A percentile compares a stretch with the other conserved stretches of the same genome.
Conservation (phyloP, 2,888 invertebrate species). For the Ophion ventricosus region DNA sequence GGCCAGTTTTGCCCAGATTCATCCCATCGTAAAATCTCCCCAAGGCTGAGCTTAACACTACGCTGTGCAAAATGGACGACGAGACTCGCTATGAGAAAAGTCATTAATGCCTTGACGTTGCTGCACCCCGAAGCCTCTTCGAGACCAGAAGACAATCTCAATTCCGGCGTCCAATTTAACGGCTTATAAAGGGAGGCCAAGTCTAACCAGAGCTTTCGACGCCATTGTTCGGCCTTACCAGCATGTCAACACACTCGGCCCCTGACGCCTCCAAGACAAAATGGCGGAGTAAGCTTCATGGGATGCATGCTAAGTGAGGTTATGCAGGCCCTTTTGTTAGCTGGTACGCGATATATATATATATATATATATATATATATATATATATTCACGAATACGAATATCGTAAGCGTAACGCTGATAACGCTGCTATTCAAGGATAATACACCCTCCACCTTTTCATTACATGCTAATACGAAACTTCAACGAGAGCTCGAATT, state of each 20-base stretch:
- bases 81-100: slow-evolving; percentile 46
- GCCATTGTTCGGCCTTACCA: slow-evolving; percentile 14
- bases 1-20: slow-evolving; percentile 4
- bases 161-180: slow-evolving; percentile 61
- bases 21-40: slow-evolving; percentile 37
- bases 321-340: slow-evolving; percentile 1
- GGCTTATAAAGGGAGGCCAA: slow-evolving; percentile 40
- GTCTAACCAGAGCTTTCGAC: slow-evolving; percentile 41
- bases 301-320: not conserved
- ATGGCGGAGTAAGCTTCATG: not conserved
- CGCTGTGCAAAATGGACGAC: slow-evolving; percentile 41
- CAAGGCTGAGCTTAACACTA: slow-evolving; percentile 50
- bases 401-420: not conserved
- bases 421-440: too few species aligned
- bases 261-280: not conserved
- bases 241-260: not conserved
- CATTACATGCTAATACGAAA: too few species aligned
- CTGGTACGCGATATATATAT: not conserved
- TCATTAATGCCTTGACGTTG: slow-evolving; percentile 57
- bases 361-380: not conserved
- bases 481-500: too few species aligned
- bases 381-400: not conserved
- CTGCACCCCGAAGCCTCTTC: not conserved
- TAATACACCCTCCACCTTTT: too few species aligned
- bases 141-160: slow-evolving; percentile 44